These are phyloP conservation scores for Sus cebifrons DNA, from an alignment of 2,797 vertebrate genomes.

Conservation along the genomic window DNA sequence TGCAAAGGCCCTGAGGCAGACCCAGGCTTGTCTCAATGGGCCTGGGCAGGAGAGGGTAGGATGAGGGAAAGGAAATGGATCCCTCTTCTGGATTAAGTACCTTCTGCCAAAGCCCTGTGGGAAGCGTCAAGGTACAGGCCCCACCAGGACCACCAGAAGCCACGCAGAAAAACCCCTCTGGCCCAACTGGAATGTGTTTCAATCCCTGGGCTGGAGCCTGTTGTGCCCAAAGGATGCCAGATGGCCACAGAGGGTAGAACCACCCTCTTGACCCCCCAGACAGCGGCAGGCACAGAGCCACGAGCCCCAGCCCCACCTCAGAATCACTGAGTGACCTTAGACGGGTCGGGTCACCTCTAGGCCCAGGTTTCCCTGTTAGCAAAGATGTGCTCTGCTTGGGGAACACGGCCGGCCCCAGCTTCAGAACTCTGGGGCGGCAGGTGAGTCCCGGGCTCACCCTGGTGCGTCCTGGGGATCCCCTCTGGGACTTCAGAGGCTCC, in stretches of 20 bases:
- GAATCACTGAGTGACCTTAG: neutral
- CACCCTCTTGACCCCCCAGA: neutral
- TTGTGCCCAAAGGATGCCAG: neutral
- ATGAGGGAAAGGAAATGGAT: neutral
- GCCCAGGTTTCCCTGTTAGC: neutral
- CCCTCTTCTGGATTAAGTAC: neutral
- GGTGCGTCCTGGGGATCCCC: neutral
- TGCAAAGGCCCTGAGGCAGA: slow-evolving; percentile 6
- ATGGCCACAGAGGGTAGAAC: neutral
- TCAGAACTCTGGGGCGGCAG: neutral
- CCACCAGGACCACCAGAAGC: neutral
- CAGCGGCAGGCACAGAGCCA: neutral
- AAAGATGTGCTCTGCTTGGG: neutral
- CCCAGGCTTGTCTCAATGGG: neutral
- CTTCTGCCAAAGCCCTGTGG: neutral
- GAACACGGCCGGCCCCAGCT: neutral
- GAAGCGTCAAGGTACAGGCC: neutral
- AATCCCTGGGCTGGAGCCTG: neutral
- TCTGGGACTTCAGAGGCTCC: fast-evolving
- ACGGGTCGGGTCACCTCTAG: neutral
- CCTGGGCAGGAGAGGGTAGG: neutral
- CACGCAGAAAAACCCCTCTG: neutral
- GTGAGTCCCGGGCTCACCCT: neutral
- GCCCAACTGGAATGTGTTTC: neutral
- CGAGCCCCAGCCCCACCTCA: neutral